Evolutionary conservation across 2,113 vertebrate genomes (phyloP), one percentile per base, ranked within the genome.

Genomic region (Maccullochella peelii): DNA sequence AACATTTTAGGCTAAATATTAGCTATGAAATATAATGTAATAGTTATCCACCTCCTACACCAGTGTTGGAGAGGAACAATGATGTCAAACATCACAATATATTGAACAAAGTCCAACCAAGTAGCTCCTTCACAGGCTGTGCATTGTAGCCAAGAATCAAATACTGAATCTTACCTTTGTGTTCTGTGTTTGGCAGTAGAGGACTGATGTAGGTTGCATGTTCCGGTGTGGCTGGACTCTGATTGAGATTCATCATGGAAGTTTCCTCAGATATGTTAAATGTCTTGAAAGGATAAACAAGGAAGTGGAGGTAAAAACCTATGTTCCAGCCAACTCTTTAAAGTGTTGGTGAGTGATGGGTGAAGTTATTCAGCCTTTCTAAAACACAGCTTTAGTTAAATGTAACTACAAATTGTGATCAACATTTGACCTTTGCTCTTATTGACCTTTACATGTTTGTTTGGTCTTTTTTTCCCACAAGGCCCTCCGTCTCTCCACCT

Each of bases 261-360:
- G 58, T 65, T 79, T 87, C 79, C 77, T 93, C 91, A 42, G 16
- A 63, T 6, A 81, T 44, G 12, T 18, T 57, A 1, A 86, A 57
- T 44, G 15, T 74, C 92, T 93, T 80, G n/a, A 57, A 80, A 79
- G 44, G n/a, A 59, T 38, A 82, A 71, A 69, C 1, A 74, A 76
- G 4, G 66, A 16, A 38, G 1, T 33, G 0, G 6, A 63, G 5
- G 18, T 79, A 0, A 76, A 54, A 25, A 40, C 55, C 25, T 18
- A 21, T 62, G 21, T 44, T 20, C 4, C 18, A 33, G 25, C 2
- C 5, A 49, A n/a, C 9, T 76, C 50, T 36, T 11, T 25, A 1
- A 73, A 20, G 33, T 38, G 6, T 58, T 57, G 27, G 25, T 57
- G 25, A 86, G 70, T n/a, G 33, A 58, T n/a, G 0, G 11, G 5